Base-by-base conservation (phyloP, 2,797 vertebrate species). In the Sebastes alutus region DNA sequence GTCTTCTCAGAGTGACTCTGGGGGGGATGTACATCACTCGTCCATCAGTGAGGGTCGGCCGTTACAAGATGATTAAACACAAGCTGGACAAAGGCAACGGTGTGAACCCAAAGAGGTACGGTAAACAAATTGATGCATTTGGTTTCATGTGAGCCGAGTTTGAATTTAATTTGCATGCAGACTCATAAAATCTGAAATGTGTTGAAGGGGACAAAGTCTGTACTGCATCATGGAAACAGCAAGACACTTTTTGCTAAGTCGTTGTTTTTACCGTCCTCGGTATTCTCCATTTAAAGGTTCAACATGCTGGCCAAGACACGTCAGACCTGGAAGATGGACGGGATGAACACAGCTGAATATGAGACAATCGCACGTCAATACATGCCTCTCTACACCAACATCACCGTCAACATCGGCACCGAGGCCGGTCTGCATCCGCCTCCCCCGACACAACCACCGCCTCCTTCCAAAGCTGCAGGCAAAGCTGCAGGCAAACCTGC, bases 61-160 rank as follows among this genome's bases (percentile, higher is more conserved):
- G 92, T 16, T 97, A 97, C 90, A 96, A 95, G 85, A 97, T 97
- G 96, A 97, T 97, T 58, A 97, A 97, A 87, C 97, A 97, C 88
- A 96, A 95, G 35, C 92, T 95, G 32, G 96, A 97, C 80, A 84
- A 94, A 60, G 96, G 97, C 80, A 97, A 96, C 1, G 94, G 95
- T 11, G 89, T 94, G 60, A 97, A 97, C 79, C 95, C 95, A 3
- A 94, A 94, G 83, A 96, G 96, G 96, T 97, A 87, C 2, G 56
- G 86, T 16, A 66, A 27, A 59, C 25, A 38, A 22, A 3, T 4
- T 6, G 25, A 18, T 77, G 55, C 16, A 42, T 3, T 25, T 27
- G 10, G 22, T 52, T 52, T 52, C 49, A 52, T 52, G 18, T 52
- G 49, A n/a, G 23, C 6, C 56, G 16, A 38, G 69, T 38, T 49